Conservation (phyloP, 1,140 invertebrate genomes). For the Scaptomyza graminum region DNA sequence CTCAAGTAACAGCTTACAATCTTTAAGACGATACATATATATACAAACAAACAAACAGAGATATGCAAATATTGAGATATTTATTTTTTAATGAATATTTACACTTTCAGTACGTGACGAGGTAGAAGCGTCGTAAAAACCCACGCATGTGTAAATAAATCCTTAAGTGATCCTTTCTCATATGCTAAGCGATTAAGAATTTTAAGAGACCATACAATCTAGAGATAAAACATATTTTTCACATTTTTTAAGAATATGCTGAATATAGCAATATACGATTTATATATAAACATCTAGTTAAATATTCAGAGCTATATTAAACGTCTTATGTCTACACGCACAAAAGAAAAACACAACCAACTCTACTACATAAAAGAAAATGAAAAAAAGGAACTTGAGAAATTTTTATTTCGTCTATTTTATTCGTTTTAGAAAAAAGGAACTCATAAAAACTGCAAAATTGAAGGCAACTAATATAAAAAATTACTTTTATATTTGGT, state of each 20-base stretch:
- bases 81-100: conserved; percentile 79
- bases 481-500: not conserved
- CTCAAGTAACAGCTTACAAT: conserved; percentile 17
- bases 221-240: conserved; percentile 60
- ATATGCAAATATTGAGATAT: conserved; percentile 78
- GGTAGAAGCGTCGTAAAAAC: conserved; percentile 51
- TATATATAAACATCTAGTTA: conserved; percentile 58
- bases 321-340: conserved; percentile 69
- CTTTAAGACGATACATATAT: conserved; percentile 23
- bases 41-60: conserved; percentile 11
- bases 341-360: conserved; percentile 8
- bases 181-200: conserved; percentile 79
- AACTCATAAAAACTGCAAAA: not conserved
- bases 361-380: conserved; percentile 49
- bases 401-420: conserved; percentile 13
- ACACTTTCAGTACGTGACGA: conserved; percentile 69
- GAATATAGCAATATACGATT: conserved; percentile 73
- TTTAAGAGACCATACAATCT: conserved; percentile 57
- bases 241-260: conserved; percentile 59
- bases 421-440: not conserved
- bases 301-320: conserved; percentile 70
- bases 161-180: conserved; percentile 79
- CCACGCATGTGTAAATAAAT: conserved; percentile 76
- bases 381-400: conserved; percentile 18
- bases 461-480: not conserved